phyloP scores from a whole-genome alignment of 2,113 vertebrate species.

The Salminus brasiliensis region DNA sequence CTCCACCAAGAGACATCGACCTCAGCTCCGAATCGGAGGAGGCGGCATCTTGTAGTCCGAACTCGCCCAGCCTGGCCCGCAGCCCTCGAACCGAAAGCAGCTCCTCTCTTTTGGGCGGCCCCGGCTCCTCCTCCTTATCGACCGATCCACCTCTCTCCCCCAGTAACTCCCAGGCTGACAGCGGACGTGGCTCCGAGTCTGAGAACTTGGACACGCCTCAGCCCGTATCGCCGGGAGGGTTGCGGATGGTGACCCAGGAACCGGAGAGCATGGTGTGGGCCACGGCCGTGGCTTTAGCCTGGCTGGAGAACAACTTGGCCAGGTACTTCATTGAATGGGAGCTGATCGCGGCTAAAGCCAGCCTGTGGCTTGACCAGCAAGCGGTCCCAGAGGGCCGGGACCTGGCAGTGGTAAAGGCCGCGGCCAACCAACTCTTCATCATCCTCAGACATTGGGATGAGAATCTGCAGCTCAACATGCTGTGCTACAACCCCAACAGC shows the following conservation, averaged over 20 bases:
- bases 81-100: conserved; percentile 57
- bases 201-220: conserved; percentile 48
- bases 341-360: conserved; percentile 92
- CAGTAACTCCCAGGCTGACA: background rate
- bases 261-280: conserved; percentile 89
- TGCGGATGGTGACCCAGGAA: conserved; percentile 64
- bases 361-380: conserved; percentile 85
- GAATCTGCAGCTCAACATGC: conserved; percentile 92
- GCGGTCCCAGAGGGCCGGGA: conserved; percentile 82
- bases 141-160: conserved; percentile 57
- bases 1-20: conserved; percentile 50
- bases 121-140: conserved; percentile 52
- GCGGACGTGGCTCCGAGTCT: conserved; percentile 41
- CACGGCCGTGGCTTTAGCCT: conserved; percentile 89
- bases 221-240: background rate
- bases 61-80: conserved; percentile 46
- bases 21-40: conserved; percentile 32
- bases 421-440: conserved; percentile 94
- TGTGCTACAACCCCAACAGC: conserved; percentile 92
- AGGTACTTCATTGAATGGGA: conserved; percentile 94
- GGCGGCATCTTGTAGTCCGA: conserved; percentile 28
- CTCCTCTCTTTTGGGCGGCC: conserved; percentile 49
- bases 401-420: conserved; percentile 77
- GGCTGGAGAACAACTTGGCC: conserved; percentile 95
- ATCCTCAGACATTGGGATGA: conserved; percentile 97